Evolutionary conservation across 2,797 vertebrate genomes (phyloP).

Genomic region (Halcyon smyrnensis): DNA sequence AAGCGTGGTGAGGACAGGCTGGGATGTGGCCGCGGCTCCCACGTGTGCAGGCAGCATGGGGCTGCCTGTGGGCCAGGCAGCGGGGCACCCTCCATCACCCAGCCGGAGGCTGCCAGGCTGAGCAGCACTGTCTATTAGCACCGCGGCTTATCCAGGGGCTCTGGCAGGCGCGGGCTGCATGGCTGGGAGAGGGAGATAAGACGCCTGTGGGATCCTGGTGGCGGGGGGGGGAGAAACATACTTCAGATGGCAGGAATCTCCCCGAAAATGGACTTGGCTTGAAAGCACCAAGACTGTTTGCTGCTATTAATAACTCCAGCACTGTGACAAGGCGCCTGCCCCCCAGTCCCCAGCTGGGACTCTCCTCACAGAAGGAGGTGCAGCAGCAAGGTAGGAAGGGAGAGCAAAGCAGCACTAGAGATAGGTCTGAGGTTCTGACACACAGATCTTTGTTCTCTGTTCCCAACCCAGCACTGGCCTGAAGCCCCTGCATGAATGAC

Average conservation of each 20-base stretch:
- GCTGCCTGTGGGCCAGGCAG: neutral
- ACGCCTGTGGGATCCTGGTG: rapidly evolving
- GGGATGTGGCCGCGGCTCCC: neutral
- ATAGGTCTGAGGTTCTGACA: neutral
- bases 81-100: neutral
- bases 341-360: rapidly evolving
- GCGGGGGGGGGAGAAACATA: neutral
- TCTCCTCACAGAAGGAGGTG: rapidly evolving
- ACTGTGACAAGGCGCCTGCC: rapidly evolving
- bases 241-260: constrained; percentile 24
- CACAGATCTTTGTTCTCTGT: rapidly evolving
- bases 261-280: neutral
- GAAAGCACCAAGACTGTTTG: neutral
- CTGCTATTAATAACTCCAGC: neutral
- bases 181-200: constrained; percentile 50
- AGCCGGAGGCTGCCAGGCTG: rapidly evolving
- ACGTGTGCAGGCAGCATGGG: neutral
- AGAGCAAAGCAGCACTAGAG: neutral
- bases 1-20: neutral
- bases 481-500: neutral
- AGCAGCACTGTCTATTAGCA: neutral
- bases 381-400: neutral
- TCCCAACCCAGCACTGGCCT: neutral
- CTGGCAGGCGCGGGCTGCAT: rapidly evolving
- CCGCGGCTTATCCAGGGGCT: neutral